These are phyloP conservation scores for Eupelmus urozonus DNA, from an alignment of 2,888 invertebrate species.

Conservation along the genomic window DNA sequence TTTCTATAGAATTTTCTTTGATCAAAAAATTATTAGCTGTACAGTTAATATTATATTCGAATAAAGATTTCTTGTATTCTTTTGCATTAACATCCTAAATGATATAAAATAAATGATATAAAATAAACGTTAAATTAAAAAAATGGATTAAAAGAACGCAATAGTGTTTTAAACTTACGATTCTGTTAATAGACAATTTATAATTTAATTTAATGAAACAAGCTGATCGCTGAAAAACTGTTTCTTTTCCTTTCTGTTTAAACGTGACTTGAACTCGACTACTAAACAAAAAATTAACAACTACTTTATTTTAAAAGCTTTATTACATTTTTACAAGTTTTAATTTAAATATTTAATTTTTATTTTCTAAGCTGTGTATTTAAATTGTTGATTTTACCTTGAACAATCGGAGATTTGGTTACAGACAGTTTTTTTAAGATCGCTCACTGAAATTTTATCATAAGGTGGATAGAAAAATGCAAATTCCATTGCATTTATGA, in stretches of 20 bases:
- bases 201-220: conserved; percentile 17
- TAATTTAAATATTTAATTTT: neutral
- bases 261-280: conserved; percentile 37
- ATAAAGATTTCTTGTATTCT: conserved; percentile 87
- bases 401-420: neutral
- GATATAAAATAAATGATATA: too few species aligned
- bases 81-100: conserved; percentile 81
- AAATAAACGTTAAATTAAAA: neutral
- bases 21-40: conserved; percentile 93
- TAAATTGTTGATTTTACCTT: conserved; percentile 29
- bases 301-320: neutral
- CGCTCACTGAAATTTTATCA: conserved; percentile 24
- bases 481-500: conserved; percentile 99
- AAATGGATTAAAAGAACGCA: neutral
- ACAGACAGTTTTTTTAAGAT: conserved; percentile 23
- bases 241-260: conserved; percentile 3
- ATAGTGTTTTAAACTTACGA: too few species aligned
- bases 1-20: conserved; percentile 98
- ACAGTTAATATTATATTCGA: conserved; percentile 63
- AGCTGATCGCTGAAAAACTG: conserved; percentile 34
- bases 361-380: neutral
- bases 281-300: conserved; percentile 23
- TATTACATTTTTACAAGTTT: neutral
- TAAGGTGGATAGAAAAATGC: conserved; percentile 78
- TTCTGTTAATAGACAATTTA: conserved; percentile 21